Conservation (phyloP, 2,888 invertebrate species). For the Gnatocerus cornutus region DNA sequence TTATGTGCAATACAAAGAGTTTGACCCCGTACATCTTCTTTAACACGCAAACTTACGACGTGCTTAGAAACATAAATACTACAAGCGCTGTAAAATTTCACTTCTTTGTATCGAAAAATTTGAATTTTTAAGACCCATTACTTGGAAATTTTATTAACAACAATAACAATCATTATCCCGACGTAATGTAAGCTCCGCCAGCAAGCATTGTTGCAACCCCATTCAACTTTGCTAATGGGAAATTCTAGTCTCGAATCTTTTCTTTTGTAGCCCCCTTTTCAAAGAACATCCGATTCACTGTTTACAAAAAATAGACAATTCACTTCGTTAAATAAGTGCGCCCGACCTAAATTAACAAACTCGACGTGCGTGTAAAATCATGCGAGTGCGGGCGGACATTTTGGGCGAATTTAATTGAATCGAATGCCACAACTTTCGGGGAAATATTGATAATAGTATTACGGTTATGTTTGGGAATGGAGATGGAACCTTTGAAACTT, state of each 20-base stretch:
- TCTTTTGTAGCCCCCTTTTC: slow-evolving; percentile 56
- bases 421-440: slow-evolving; percentile 9
- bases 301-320: slow-evolving; percentile 55
- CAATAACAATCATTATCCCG: slow-evolving; percentile 52
- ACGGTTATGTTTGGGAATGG: slow-evolving; percentile 14
- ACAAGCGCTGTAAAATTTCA: slow-evolving; percentile 8
- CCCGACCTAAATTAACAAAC: slow-evolving; percentile 35
- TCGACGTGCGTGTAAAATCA: neutral
- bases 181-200: slow-evolving; percentile 49
- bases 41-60: slow-evolving; percentile 42
- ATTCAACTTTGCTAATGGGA: slow-evolving; percentile 61
- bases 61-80: slow-evolving; percentile 43
- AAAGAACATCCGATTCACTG: slow-evolving; percentile 59
- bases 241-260: slow-evolving; percentile 61
- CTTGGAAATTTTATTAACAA: slow-evolving; percentile 51
- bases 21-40: slow-evolving; percentile 56
- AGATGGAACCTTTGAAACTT: slow-evolving; percentile 29
- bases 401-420: slow-evolving; percentile 26
- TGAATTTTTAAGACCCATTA: slow-evolving; percentile 38
- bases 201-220: slow-evolving; percentile 51
- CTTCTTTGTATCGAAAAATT: slow-evolving; percentile 27
- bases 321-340: slow-evolving; percentile 53
- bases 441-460: neutral
- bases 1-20: slow-evolving; percentile 56
- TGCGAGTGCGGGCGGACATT: neutral